Evolutionary conservation across 2,888 invertebrate genomes (phyloP), one percentile per base, ranked within the genome.

Genomic region (Zonitis immaculata): DNA sequence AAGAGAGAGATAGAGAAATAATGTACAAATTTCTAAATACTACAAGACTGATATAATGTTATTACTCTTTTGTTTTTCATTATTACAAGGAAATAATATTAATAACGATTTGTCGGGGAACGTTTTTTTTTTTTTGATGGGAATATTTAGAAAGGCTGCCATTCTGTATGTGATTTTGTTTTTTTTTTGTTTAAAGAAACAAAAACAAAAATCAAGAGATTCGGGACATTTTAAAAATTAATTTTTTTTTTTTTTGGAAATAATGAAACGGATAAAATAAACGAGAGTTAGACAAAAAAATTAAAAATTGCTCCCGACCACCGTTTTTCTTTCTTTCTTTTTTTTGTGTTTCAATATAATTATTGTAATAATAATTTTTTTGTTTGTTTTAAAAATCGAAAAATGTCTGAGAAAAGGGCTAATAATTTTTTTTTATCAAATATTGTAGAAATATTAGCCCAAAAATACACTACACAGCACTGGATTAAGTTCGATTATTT

Each of bases 401-500:
- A 9, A 28, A 35, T 18, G 35, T 35, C 35, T 35, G 35, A 35
- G 6, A 35, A 32, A 7, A 4, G 32, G 35, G 35, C 35, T 35
- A n/a, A 35, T 14, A 32, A 32, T 30, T 6, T n/a, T n/a, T 27
- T 14, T 14, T 35, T 35, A 35, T 35, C 35, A 35, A 35, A 35
- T 14, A 35, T 18, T 32, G 6, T n/a, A n/a, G n/a, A n/a, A n/a
- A n/a, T n/a, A n/a, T 18, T 9, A 35, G 56, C 52, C 49, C 39
- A 16, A 11, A 49, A 63, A 65, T 54, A 67, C 68, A 68, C 68
- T 68, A 66, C 67, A 68, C 68, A 68, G 68, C 68, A 68, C 68
- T 68, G 63, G 8, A 35, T 65, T 64, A 60, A 66, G 66, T 67
- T 66, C 63, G 57, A 49, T 44, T 47, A 26, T 44, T 47, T 42